Evolutionary conservation across 1,140 invertebrate genomes (phyloP).

Genomic region (Chymomyza costata): DNA sequence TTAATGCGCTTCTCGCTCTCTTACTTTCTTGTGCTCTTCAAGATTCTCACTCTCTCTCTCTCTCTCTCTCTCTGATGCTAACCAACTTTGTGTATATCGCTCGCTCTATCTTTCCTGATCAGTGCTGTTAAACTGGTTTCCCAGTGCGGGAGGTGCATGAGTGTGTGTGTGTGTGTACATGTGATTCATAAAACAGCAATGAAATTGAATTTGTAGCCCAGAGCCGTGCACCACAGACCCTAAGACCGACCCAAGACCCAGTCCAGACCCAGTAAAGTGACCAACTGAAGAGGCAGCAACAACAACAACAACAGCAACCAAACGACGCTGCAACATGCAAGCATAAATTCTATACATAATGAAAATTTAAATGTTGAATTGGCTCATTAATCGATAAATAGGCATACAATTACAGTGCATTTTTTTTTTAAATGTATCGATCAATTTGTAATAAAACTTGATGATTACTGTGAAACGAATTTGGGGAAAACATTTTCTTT

Average conservation of each 20-base stretch:
- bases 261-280: constrained; percentile 2
- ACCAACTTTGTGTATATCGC: constrained; percentile 1
- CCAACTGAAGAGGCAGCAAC: constrained; percentile 3
- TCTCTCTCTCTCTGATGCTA: neutral
- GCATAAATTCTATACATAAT: too few relatives aligned
- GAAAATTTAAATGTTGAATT: too few relatives aligned
- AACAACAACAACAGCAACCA: constrained; percentile 9
- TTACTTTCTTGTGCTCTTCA: neutral
- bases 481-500: too few relatives aligned
- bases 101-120: constrained; percentile 1
- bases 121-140: constrained; percentile 34
- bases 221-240: too few relatives aligned
- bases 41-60: constrained; percentile 4
- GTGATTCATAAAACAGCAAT: constrained; percentile 65
- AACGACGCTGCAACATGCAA: constrained; percentile 35
- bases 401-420: too few relatives aligned
- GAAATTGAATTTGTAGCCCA: constrained; percentile 66
- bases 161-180: constrained; percentile 26
- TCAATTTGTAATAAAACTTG: too few relatives aligned
- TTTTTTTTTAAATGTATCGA: too few relatives aligned
- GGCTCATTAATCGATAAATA: too few relatives aligned
- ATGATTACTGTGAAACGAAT: too few relatives aligned
- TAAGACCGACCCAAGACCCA: too few relatives aligned
- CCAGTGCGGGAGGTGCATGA: constrained; percentile 33
- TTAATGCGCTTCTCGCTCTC: neutral